Evolutionary conservation across 2,888 invertebrate genomes (phyloP).

Genomic region (Megamerina dolium): DNA sequence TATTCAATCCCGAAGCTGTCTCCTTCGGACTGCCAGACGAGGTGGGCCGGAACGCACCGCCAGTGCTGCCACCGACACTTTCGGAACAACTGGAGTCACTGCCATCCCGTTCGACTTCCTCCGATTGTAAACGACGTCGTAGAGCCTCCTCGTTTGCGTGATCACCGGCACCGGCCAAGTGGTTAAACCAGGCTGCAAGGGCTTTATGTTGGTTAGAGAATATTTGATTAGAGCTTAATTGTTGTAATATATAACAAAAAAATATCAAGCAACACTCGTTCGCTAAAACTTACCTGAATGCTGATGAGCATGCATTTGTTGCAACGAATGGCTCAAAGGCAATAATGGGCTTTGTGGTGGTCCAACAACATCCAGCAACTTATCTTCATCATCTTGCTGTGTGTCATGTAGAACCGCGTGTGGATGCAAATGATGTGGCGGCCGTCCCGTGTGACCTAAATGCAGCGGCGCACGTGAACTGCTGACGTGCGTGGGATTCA

Average conservation of each 20-base stretch:
- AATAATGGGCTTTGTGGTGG: constrained; percentile 77
- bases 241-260: too few species aligned
- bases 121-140: constrained; percentile 53
- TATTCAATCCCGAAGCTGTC: constrained; percentile 42
- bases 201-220: constrained; percentile 41
- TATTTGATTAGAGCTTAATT: too few species aligned
- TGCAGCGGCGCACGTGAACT: constrained; percentile 48
- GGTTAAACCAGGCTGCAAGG: constrained; percentile 61
- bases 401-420: constrained; percentile 39
- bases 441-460: constrained; percentile 47
- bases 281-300: constrained; percentile 50
- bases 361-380: constrained; percentile 80
- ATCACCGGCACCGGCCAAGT: constrained; percentile 53
- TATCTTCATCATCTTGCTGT: constrained; percentile 75
- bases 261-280: too few species aligned
- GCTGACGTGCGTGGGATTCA: constrained; percentile 56
- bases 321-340: constrained; percentile 51
- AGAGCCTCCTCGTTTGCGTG: constrained; percentile 51
- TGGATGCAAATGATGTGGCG: constrained; percentile 41
- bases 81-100: constrained; percentile 71
- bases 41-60: constrained; percentile 50
- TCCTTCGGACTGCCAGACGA: constrained; percentile 54
- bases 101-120: constrained; percentile 61
- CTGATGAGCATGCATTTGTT: constrained; percentile 51
- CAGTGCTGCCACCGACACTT: constrained; percentile 52